A percentile compares a stretch with the other conserved stretches of the same genome.
Evolutionary conservation across 2,113 vertebrate species (phyloP).

Genomic region (Indicator maculatus): DNA sequence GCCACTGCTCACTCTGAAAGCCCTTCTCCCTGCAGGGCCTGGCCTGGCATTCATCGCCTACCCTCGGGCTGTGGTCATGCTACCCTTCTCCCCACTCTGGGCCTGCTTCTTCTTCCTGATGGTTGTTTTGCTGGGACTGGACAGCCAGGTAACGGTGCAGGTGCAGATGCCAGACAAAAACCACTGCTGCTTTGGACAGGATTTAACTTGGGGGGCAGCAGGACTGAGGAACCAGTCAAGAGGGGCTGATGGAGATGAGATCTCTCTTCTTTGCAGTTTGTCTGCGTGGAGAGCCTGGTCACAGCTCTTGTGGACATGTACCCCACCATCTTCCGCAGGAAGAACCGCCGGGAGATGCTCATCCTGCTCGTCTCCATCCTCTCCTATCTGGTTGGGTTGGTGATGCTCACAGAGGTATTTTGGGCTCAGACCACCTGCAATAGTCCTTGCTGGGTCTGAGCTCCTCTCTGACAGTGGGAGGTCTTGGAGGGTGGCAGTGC

Average conservation of each 20-base stretch:
- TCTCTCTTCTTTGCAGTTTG: conserved; percentile 80
- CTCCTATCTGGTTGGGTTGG: conserved; percentile 87
- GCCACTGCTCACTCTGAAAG: not conserved
- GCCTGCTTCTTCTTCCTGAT: conserved; percentile 94
- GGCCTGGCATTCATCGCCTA: conserved; percentile 97
- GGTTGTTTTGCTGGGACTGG: conserved; percentile 91
- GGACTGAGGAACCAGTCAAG: not conserved
- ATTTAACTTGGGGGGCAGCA: not conserved
- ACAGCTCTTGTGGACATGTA: conserved; percentile 93
- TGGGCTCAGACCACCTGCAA: not conserved
- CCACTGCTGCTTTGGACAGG: not conserved
- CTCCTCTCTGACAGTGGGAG: not conserved
- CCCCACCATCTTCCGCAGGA: conserved; percentile 85
- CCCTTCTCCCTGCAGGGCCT: conserved; percentile 80
- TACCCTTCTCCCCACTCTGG: conserved; percentile 95
- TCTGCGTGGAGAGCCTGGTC: conserved; percentile 91
- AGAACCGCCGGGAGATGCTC: conserved; percentile 88
- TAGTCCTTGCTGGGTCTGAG: not conserved
- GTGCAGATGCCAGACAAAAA: not conserved
- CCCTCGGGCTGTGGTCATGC: conserved; percentile 95
- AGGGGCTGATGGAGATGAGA: not conserved
- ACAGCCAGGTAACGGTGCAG: conserved; percentile 86
- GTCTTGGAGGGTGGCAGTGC: not conserved
- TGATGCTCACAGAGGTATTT: conserved; percentile 93
- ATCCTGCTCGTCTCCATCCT: conserved; percentile 80